Conservation (phyloP, 2,113 vertebrate genomes). For the Orientallactaga bullata region DNA sequence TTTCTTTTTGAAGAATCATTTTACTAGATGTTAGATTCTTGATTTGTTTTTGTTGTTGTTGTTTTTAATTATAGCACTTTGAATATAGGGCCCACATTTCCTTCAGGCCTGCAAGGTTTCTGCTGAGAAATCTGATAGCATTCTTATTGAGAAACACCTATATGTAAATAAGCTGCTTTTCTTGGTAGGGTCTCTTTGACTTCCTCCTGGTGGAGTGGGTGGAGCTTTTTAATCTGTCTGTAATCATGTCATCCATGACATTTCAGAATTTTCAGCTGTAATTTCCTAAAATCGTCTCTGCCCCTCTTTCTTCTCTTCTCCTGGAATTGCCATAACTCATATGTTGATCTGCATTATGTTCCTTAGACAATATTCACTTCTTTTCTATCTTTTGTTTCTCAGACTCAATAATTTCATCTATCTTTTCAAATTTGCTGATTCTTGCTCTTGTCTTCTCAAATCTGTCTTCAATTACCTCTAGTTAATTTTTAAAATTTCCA, state of each 20-base stretch:
- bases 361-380: background rate
- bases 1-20: background rate
- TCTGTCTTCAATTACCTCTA: background rate
- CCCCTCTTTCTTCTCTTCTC: background rate
- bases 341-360: background rate
- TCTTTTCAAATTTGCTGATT: background rate
- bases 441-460: background rate
- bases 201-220: background rate
- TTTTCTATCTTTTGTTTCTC: background rate
- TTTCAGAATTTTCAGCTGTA: background rate
- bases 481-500: slow-evolving; percentile 20
- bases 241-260: slow-evolving; percentile 11
- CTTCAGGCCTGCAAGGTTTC: slow-evolving; percentile 1
- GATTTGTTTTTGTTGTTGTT: background rate
- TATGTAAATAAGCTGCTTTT: background rate
- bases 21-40: background rate
- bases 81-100: background rate
- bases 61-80: background rate
- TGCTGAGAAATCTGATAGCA: background rate
- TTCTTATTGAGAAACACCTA: background rate
- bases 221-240: background rate
- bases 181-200: background rate
- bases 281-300: background rate
- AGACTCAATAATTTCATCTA: background rate
- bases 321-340: background rate